A percentile compares a stretch with the other conserved stretches of the same genome.
Evolutionary conservation across 2,888 invertebrate species (phyloP).

Genomic region (Fragum whitleyi): DNA sequence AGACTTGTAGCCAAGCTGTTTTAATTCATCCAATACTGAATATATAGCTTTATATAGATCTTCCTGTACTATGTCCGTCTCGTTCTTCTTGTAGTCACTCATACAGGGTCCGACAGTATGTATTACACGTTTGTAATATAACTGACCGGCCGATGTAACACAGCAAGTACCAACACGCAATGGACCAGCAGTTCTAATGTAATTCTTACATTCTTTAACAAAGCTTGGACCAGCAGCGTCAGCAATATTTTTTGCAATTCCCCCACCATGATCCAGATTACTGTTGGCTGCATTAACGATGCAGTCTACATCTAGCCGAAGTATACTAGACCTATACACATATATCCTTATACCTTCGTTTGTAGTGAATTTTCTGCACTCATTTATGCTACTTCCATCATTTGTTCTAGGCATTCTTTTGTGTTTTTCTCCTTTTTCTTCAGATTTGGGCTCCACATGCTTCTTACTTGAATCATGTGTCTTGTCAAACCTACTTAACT

Average conservation of each 20-base stretch:
- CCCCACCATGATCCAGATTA: constrained; percentile 26
- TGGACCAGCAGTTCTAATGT: background rate
- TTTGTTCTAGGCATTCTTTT: background rate
- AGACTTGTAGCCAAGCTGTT: constrained; percentile 16
- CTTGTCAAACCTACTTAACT: background rate
- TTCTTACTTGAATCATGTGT: too few species aligned
- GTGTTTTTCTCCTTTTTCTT: background rate
- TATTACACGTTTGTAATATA: constrained; percentile 49
- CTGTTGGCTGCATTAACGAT: constrained; percentile 55
- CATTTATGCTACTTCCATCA: background rate
- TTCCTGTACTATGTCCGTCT: background rate
- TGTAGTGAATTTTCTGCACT: background rate
- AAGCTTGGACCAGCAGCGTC: constrained; percentile 41
- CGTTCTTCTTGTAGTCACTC: constrained; percentile 40
- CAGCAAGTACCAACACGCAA: constrained; percentile 41
- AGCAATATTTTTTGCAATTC: constrained; percentile 42
- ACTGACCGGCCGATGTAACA: constrained; percentile 52
- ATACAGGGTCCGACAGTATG: constrained; percentile 63
- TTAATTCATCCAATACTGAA: constrained; percentile 44
- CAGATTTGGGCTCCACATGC: too few species aligned
- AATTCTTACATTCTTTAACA: constrained; percentile 17
- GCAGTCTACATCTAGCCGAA: constrained; percentile 31
- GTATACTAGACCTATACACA: constrained; percentile 30
- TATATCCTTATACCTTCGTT: constrained; percentile 17
- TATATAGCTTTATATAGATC: constrained; percentile 41